These are phyloP conservation scores for Vombatus ursinus DNA, from an alignment of 2,113 vertebrate species.

Conservation along the genomic window DNA sequence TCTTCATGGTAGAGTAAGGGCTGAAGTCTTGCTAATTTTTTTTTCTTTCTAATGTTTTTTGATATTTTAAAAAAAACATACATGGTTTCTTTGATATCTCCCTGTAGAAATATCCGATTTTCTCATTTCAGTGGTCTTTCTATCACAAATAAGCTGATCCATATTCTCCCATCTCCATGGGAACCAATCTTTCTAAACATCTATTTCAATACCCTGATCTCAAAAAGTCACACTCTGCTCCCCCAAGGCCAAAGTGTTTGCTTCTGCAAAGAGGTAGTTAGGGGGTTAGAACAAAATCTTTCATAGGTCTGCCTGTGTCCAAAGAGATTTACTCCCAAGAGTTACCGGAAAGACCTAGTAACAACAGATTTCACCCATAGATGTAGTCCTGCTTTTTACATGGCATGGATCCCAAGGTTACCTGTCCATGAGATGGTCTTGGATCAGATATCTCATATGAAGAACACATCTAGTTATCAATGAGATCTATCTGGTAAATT, in stretches of 20 bases:
- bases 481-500: neutral
- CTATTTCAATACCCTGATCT: conserved; percentile 8
- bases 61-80: neutral
- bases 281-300: neutral
- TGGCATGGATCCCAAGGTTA: neutral
- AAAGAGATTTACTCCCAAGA: conserved; percentile 2
- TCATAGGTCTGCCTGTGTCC: neutral
- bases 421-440: neutral
- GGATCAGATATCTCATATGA: neutral
- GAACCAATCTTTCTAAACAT: conserved; percentile 30
- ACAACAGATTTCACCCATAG: neutral
- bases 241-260: neutral
- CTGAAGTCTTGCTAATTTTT: neutral
- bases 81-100: neutral
- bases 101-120: neutral
- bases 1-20: neutral
- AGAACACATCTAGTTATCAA: neutral
- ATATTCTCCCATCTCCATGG: neutral
- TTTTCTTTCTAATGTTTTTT: neutral
- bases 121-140: neutral
- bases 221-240: neutral
- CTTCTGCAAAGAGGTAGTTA: neutral
- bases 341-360: neutral
- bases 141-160: neutral
- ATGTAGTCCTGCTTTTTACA: neutral